phyloP scores from a whole-genome alignment of 2,888 invertebrate genomes.

The Cordylochernes scorpioides region DNA sequence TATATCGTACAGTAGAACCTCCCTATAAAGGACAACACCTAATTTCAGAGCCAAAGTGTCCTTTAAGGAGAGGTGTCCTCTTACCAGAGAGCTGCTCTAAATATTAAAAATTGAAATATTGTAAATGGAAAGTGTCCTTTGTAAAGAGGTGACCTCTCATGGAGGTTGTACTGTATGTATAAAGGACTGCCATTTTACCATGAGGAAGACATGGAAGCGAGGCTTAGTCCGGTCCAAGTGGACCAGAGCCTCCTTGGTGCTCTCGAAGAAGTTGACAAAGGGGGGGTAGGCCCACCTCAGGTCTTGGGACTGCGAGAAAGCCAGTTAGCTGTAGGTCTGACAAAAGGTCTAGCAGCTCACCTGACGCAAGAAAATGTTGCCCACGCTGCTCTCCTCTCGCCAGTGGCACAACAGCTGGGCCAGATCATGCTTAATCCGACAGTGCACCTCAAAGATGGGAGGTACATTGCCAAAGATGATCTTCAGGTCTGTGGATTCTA shows the following conservation, averaged over 20 bases:
- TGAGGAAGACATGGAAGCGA: conserved; percentile 89
- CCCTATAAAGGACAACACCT: no score
- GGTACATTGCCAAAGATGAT: conserved; percentile 84
- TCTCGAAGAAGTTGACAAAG: conserved; percentile 92
- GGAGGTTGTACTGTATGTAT: no score
- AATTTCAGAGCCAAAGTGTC: no score
- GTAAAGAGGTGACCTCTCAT: no score
- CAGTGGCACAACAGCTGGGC: conserved; percentile 36
- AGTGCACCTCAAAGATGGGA: conserved; percentile 76
- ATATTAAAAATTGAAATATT: no score
- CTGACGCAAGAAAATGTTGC: conserved; percentile 60
- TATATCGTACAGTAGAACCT: no score
- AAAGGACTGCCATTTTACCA: conserved; percentile 32
- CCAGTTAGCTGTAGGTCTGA: neutral
- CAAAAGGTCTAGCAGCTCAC: conserved; percentile 20
- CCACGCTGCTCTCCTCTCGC: conserved; percentile 63
- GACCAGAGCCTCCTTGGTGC: conserved; percentile 71
- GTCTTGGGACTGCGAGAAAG: conserved; percentile 35
- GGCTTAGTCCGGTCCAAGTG: conserved; percentile 76
- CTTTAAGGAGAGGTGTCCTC: no score
- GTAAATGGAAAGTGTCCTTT: no score
- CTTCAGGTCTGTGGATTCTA: conserved; percentile 71
- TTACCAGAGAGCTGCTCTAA: no score
- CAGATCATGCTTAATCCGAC: conserved; percentile 34
- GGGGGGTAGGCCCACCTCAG: conserved; percentile 84